Evolutionary conservation across 2,113 vertebrate species (phyloP), one percentile per base, ranked within the genome.

Genomic region (Anoura caudifer): DNA sequence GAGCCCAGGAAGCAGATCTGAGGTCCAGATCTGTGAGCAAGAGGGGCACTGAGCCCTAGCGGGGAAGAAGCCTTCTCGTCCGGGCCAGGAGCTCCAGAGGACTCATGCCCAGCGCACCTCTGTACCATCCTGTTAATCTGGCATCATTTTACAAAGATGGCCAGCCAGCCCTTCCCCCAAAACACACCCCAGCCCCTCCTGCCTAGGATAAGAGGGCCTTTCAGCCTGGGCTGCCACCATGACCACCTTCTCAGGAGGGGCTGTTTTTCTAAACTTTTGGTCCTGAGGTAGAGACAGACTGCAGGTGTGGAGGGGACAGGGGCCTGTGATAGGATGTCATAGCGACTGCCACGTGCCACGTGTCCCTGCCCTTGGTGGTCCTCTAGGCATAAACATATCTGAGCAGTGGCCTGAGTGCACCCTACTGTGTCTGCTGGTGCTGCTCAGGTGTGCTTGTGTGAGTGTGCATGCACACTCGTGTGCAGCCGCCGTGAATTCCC

Each of bases 261-360:
- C 70, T 93, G 88, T 98, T 98, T 97, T 98, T 98, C 93, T 98
- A 98, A 98, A 98, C 97, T 97, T 98, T 97, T 96, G 96, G 97
- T 97, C 96, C 90, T 92, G 95, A 47, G 97, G 98, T 97, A 97
- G 98, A 98, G 96, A 70, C 54, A 22, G n/a, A 22, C n/a, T 41
- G 82, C 17, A 45, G 50, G 41, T 52, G 45, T 22, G 56, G 26
- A 67, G 33, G 97, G 94, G 59, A 31, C 72, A 38, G 1, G 65
- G 70, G 56, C 47, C 24, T 33, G 84, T 4, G 69, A 41, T 4
- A 36, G 63, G 47, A 24, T 3, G 45, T 73, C 45, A 4, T 19
- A 11, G 80, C 19, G 41, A 38, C 22, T 36, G 3, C 59, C 1
- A 7, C 1, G 19, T 56, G 73, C 56, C 28, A 9, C 4, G n/a